Evolutionary conservation across 2,797 vertebrate genomes (phyloP).

Genomic region (Liparis tanakae): DNA sequence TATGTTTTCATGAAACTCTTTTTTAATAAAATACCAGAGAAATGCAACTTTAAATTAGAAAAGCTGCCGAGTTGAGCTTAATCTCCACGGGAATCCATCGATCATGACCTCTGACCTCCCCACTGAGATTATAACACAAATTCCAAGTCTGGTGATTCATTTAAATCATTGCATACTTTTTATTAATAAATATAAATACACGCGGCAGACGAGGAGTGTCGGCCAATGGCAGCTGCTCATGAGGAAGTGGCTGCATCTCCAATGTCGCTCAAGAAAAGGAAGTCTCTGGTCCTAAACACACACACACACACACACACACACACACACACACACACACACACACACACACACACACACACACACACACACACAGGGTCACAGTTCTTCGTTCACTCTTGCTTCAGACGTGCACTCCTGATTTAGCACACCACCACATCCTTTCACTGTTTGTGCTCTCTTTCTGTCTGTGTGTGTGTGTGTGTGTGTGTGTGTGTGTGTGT

Average conservation of each 20-base stretch:
- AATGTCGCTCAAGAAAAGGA: slow-evolving; percentile 47
- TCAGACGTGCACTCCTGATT: slow-evolving; percentile 61
- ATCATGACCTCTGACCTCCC: background rate
- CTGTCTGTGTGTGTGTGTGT: background rate
- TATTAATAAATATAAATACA: background rate
- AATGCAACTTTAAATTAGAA: background rate
- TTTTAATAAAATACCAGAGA: background rate
- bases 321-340: slow-evolving; percentile 4
- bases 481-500: slow-evolving; percentile 11
- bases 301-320: slow-evolving; percentile 1
- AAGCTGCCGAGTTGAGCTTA: background rate
- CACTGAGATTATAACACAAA: background rate
- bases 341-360: slow-evolving; percentile 26
- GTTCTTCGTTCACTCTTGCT: slow-evolving; percentile 19
- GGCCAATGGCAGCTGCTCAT: background rate
- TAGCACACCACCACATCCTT: slow-evolving; percentile 66
- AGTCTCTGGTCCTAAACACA: slow-evolving; percentile 30
- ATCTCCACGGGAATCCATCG: background rate
- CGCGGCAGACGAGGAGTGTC: background rate
- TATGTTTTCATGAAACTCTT: slow-evolving; percentile 33
- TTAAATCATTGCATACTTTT: background rate
- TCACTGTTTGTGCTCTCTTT: slow-evolving; percentile 7
- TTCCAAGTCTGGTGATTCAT: background rate
- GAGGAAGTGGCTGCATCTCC: slow-evolving; percentile 31
- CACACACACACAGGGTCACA: slow-evolving; percentile 24